Evolutionary conservation across 1,140 invertebrate genomes (phyloP), one percentile per base, ranked within the genome.

Genomic region (Pinna nobilis): DNA sequence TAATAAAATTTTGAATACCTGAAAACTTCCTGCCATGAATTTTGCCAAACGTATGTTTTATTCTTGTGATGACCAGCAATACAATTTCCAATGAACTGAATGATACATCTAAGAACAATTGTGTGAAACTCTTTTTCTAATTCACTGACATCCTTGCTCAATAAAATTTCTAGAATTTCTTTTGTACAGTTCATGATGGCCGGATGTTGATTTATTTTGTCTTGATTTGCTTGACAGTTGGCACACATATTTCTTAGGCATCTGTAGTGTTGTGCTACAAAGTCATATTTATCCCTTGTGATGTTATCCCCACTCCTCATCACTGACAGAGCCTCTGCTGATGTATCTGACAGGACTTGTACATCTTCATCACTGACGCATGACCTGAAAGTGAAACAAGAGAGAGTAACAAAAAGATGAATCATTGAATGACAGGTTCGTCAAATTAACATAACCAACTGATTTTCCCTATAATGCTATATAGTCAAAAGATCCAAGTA

Each of bases 81-180:
- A 28, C 53, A 59, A 13, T 75, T 75, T 23, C 73, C 73, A 20
- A 75, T 20, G 35, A 75, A 75, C 51, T 75, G 73, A 1, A 75
- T 50, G 23, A 64, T 39, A 50, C 73, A 75, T 57, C 67, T 32
- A 5, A 70, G 41, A 9, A 61, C 47, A n/a, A 75, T 18, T 28
- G 35, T n/a, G 18, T 20, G 9, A 35, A 18, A 18, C 49, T 59
- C 61, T 47, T 33, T 32, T 30, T 55, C 20, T 13, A 11, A 47
- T 44, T 47, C 41, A 11, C 7, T 13, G 13, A 59, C n/a, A 49
- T 39, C 35, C 9, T 32, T 23, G 39, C 18, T 39, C 33, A 32
- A 25, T 11, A 65, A n/a, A 0, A 23, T 39, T 4, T 55, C 37
- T 35, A 64, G 37, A 39, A 35, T 49, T 15, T 18, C 5, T 2